These are phyloP conservation scores for Ornithorhynchus anatinus DNA, from an alignment of 2,113 vertebrate genomes.

Conservation along the genomic window DNA sequence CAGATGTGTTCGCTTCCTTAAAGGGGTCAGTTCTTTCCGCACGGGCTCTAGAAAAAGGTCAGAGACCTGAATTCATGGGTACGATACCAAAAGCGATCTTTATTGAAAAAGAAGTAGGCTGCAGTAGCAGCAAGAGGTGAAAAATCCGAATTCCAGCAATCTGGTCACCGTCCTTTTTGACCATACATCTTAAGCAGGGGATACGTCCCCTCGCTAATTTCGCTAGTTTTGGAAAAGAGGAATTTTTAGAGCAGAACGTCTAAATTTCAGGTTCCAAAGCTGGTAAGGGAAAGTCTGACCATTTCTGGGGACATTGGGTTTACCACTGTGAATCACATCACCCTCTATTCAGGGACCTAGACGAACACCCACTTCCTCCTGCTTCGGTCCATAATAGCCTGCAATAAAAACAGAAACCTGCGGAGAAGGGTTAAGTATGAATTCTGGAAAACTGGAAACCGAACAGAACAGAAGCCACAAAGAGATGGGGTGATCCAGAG, in stretches of 20 bases:
- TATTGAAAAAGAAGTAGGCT: no score
- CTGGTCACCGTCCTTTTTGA: not conserved
- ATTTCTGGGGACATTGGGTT: no score
- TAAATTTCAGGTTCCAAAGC: not conserved
- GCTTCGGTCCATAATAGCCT: not conserved
- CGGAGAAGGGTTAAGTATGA: not conserved
- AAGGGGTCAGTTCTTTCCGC: no score
- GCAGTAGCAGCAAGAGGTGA: not conserved
- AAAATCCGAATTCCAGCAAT: not conserved
- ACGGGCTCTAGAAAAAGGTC: no score
- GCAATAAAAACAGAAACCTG: not conserved
- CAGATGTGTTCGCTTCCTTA: no score
- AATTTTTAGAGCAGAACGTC: not conserved
- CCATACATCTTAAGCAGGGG: not conserved
- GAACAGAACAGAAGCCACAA: not conserved
- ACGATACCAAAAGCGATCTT: no score
- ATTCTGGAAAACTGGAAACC: not conserved
- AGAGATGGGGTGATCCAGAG: not conserved
- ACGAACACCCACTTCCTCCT: not conserved
- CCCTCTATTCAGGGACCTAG: no score
- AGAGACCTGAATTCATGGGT: no score
- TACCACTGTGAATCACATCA: no score
- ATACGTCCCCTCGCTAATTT: not conserved
- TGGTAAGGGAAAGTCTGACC: not conserved
- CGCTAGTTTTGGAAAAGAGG: not conserved